phyloP scores from a whole-genome alignment of 1,140 invertebrate genomes.

The Dendrolimus punctatus region DNA sequence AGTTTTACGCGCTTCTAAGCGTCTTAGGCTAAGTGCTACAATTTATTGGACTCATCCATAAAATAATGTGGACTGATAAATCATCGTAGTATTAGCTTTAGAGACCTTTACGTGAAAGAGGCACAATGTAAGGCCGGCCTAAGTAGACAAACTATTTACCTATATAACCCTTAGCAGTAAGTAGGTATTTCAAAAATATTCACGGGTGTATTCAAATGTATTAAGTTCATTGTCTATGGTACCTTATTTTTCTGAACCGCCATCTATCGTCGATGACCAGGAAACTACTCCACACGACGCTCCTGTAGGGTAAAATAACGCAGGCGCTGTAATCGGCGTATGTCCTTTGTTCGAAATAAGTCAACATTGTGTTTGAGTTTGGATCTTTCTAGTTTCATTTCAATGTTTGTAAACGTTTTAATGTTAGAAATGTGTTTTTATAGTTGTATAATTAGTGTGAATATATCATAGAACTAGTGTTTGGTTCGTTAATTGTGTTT shows the following conservation, averaged over 20 bases:
- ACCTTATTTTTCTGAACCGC: slow-evolving; percentile 27
- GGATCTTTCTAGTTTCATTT: slow-evolving; percentile 51
- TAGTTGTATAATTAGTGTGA: neutral
- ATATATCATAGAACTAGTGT: slow-evolving; percentile 14
- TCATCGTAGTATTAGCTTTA: too few relatives aligned
- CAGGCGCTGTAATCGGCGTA: slow-evolving; percentile 68
- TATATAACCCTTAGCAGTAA: too few relatives aligned
- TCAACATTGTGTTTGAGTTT: slow-evolving; percentile 66
- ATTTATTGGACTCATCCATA: too few relatives aligned
- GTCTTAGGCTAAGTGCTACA: too few relatives aligned
- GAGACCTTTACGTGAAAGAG: too few relatives aligned
- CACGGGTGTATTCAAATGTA: too few relatives aligned
- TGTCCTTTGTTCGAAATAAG: slow-evolving; percentile 71
- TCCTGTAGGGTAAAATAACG: slow-evolving; percentile 54
- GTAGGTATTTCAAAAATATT: too few relatives aligned
- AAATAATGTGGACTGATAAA: too few relatives aligned
- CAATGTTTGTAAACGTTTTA: slow-evolving; percentile 32
- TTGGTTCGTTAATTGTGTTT: slow-evolving; percentile 27
- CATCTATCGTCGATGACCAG: slow-evolving; percentile 38
- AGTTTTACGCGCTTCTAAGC: too few relatives aligned
- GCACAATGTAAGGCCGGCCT: too few relatives aligned
- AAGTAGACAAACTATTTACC: too few relatives aligned
- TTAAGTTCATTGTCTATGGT: slow-evolving; percentile 7
- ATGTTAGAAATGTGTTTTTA: slow-evolving; percentile 49
- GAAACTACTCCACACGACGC: slow-evolving; percentile 46